phyloP scores from a whole-genome alignment of 2,888 invertebrate genomes.

The Pyrgus malvae region DNA sequence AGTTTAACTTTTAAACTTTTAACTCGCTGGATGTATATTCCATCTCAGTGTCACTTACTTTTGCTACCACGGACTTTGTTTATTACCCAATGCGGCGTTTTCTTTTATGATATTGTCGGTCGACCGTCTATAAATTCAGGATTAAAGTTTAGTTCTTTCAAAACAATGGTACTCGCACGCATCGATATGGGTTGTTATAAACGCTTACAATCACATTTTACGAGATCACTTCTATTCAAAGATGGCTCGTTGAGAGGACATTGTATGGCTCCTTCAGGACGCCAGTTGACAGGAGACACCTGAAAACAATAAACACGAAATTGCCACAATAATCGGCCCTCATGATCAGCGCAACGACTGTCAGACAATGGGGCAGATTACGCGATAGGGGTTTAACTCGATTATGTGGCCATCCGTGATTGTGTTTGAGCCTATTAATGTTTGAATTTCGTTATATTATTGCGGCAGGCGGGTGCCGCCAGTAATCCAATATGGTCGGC shows the following conservation, averaged over 20 bases:
- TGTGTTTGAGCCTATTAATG: slow-evolving; percentile 80
- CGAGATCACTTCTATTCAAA: slow-evolving; percentile 44
- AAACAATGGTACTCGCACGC: slow-evolving; percentile 15
- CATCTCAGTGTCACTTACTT: slow-evolving; percentile 65
- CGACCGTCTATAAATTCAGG: slow-evolving; percentile 3
- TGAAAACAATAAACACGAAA: slow-evolving; percentile 78
- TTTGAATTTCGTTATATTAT: slow-evolving; percentile 81
- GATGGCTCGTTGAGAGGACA: slow-evolving; percentile 47
- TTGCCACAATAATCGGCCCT: slow-evolving; percentile 79
- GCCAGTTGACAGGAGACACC: slow-evolving; percentile 61
- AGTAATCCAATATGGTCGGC: slow-evolving; percentile 69
- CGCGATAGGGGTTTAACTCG: slow-evolving; percentile 79
- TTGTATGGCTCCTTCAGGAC: slow-evolving; percentile 57
- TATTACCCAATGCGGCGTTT: slow-evolving; percentile 49
- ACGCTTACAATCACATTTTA: slow-evolving; percentile 49
- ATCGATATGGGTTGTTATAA: slow-evolving; percentile 6
- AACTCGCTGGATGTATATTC: slow-evolving; percentile 70
- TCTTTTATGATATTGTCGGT: slow-evolving; percentile 18
- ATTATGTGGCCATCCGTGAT: slow-evolving; percentile 80
- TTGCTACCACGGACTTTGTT: slow-evolving; percentile 55
- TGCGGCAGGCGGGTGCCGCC: slow-evolving; percentile 62
- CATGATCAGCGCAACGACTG: slow-evolving; percentile 72
- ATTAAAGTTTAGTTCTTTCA: slow-evolving; percentile 7
- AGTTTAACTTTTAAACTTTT: slow-evolving; percentile 76
- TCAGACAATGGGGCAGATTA: slow-evolving; percentile 78